Evolutionary conservation across 2,888 invertebrate species (phyloP).

Genomic region (Rhagonycha fulva): DNA sequence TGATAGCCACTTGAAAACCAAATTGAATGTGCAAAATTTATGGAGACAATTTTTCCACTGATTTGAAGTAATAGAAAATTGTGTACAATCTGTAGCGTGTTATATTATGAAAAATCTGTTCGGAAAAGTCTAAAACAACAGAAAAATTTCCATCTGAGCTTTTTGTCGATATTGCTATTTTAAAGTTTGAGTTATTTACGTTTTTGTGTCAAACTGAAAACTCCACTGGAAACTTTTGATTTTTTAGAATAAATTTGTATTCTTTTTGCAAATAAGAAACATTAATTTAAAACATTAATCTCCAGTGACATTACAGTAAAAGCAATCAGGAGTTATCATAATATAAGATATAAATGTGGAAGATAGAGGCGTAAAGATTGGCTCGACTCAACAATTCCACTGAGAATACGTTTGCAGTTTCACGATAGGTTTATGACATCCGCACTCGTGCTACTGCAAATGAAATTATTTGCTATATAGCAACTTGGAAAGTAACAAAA

Average conservation of each 20-base stretch:
- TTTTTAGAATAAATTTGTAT: neutral
- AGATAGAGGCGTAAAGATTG: neutral
- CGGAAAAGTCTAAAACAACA: neutral
- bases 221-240: neutral
- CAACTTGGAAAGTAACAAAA: neutral
- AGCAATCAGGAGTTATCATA: neutral
- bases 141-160: neutral
- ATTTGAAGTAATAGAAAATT: neutral
- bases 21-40: neutral
- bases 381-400: neutral
- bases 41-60: neutral
- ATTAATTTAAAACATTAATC: neutral
- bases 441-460: neutral
- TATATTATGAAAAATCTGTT: neutral
- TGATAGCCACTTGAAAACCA: neutral
- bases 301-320: neutral
- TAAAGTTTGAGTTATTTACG: neutral
- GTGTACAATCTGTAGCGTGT: neutral
- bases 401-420: neutral
- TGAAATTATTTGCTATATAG: neutral
- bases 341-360: neutral
- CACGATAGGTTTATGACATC: neutral
- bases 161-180: neutral
- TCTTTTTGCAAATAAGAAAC: neutral
- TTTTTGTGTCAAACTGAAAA: neutral